These are phyloP conservation scores for Xyrichtys novacula DNA, from an alignment of 2,797 vertebrate genomes.

Conservation along the genomic window DNA sequence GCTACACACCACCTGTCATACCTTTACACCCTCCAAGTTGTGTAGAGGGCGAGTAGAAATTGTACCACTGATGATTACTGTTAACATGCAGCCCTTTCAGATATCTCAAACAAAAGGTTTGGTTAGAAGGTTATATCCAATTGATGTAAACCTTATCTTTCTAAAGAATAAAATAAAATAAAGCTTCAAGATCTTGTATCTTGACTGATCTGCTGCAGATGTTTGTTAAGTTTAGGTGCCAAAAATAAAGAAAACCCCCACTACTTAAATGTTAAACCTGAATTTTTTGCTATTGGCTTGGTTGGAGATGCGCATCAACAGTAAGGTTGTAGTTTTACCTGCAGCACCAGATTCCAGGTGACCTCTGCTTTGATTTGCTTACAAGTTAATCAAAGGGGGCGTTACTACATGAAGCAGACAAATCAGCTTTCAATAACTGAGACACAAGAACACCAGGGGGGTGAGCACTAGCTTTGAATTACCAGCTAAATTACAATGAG, in stretches of 20 bases:
- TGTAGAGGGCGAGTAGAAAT: no score
- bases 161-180: no score
- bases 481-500: background rate
- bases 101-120: no score
- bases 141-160: no score
- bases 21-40: no score
- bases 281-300: background rate
- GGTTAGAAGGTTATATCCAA: no score
- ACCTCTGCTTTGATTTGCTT: slow-evolving; percentile 41
- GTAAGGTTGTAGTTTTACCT: background rate
- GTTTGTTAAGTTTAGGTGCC: background rate
- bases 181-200: no score
- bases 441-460: background rate
- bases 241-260: background rate
- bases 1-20: no score
- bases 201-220: slow-evolving; percentile 19
- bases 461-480: background rate
- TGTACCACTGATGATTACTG: no score
- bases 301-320: background rate
- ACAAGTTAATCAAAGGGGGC: slow-evolving; percentile 23
- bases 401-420: background rate
- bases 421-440: background rate
- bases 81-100: no score
- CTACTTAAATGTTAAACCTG: background rate
- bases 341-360: slow-evolving; percentile 25